phyloP scores from a whole-genome alignment of 2,113 vertebrate species.

The Lycaon pictus region DNA sequence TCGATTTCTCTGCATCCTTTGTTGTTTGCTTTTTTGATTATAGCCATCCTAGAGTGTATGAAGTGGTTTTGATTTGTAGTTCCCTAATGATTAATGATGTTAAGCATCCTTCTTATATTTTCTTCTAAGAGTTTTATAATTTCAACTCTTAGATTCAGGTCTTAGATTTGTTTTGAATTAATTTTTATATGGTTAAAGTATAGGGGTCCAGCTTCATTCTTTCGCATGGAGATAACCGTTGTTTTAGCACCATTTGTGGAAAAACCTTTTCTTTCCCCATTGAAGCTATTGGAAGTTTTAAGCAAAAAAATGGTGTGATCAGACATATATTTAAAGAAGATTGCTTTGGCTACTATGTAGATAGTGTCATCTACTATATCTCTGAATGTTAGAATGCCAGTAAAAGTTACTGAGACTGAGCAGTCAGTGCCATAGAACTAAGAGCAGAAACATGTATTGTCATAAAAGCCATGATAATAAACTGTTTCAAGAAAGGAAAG shows the following conservation, averaged over 20 bases:
- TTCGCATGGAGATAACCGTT: not conserved
- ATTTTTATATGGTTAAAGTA: not conserved
- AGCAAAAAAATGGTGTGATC: not conserved
- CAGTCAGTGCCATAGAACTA: not conserved
- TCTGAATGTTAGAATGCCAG: not conserved
- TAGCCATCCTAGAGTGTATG: not conserved
- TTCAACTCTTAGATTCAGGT: not conserved
- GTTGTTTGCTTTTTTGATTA: not conserved
- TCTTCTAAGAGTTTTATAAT: not conserved
- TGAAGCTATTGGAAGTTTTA: not conserved
- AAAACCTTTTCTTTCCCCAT: not conserved
- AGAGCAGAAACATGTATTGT: not conserved
- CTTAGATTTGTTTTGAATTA: not conserved
- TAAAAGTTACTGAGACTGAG: not conserved
- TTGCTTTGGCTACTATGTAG: not conserved
- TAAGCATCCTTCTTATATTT: not conserved
- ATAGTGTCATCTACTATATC: not conserved
- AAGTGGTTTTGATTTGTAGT: not conserved
- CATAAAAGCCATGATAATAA: not conserved
- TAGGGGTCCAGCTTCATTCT: not conserved
- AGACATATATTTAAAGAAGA: not conserved
- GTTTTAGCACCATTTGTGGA: not conserved
- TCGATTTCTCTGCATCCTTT: not conserved
- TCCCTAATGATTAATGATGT: not conserved
- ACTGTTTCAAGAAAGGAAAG: not conserved